A percentile compares a stretch with the other conserved stretches of the same genome.
These are phyloP conservation scores for Charadrius vociferus DNA, from an alignment of 2,113 vertebrate species.

Conservation along the genomic window DNA sequence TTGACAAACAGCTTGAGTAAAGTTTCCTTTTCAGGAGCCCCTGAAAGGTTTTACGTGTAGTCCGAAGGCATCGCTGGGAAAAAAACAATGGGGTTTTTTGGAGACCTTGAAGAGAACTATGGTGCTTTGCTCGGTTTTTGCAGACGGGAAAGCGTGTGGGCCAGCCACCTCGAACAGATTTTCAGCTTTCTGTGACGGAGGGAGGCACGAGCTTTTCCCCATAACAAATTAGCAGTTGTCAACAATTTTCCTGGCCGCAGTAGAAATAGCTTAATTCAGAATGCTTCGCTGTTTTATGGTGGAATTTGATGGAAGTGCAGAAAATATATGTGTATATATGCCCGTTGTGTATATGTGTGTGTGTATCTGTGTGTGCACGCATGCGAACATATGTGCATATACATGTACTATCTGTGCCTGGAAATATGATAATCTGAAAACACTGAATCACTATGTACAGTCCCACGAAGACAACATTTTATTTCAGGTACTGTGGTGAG, in stretches of 20 bases:
- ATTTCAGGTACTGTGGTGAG: neutral
- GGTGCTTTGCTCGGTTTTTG: neutral
- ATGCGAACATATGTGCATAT: neutral
- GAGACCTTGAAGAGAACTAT: neutral
- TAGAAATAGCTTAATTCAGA: constrained; percentile 5
- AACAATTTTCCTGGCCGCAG: neutral
- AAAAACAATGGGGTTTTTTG: neutral
- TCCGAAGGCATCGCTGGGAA: neutral
- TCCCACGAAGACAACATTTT: neutral
- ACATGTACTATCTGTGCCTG: neutral
- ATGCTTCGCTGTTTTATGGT: neutral
- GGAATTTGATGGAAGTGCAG: neutral
- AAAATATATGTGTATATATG: neutral
- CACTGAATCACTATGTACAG: accelerated
- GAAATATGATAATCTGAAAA: neutral
- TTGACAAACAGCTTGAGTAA: neutral
- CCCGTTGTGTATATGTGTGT: accelerated
- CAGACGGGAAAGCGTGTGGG: neutral
- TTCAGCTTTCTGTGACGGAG: neutral
- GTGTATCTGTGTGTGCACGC: neutral
- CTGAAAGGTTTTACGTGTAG: neutral
- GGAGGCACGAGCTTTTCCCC: neutral
- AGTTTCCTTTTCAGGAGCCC: constrained; percentile 42
- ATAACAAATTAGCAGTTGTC: constrained; percentile 22
- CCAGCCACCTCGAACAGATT: neutral